Evolutionary conservation across 2,888 invertebrate species (phyloP).

Genomic region (Drepanosiphum platanoidis): DNA sequence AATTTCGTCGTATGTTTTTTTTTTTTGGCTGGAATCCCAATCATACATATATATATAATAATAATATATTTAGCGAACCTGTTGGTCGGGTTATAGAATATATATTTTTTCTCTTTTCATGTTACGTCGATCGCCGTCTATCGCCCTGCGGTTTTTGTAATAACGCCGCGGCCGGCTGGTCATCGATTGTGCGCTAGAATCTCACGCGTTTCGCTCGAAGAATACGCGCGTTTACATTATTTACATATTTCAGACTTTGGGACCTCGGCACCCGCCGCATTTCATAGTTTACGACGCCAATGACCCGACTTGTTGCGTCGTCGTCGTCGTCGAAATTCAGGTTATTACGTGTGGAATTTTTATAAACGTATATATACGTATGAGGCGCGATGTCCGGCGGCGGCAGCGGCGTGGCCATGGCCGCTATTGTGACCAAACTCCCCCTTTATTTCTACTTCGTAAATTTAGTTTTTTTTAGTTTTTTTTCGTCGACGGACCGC

Average conservation of each 20-base stretch:
- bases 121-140: not conserved
- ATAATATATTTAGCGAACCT: too few relatives aligned
- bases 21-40: conserved; percentile 8
- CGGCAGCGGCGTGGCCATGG: too few relatives aligned
- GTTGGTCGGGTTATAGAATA: conserved; percentile 22
- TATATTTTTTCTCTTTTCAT: not conserved
- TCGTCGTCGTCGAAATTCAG: not conserved
- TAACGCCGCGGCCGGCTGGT: not conserved
- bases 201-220: not conserved
- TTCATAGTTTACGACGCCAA: not conserved
- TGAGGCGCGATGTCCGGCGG: too few relatives aligned
- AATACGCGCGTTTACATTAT: not conserved
- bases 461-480: too few relatives aligned
- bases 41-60: not conserved
- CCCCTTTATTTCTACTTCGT: too few relatives aligned
- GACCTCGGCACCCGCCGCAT: not conserved
- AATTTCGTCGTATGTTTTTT: not conserved
- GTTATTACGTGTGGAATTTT: not conserved
- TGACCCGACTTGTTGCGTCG: not conserved
- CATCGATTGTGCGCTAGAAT: not conserved
- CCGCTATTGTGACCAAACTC: too few relatives aligned
- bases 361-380: too few relatives aligned
- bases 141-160: not conserved
- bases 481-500: too few relatives aligned
- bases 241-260: not conserved